Evolutionary conservation across 1,140 invertebrate species (phyloP).

Genomic region (Holotrichia oblita): DNA sequence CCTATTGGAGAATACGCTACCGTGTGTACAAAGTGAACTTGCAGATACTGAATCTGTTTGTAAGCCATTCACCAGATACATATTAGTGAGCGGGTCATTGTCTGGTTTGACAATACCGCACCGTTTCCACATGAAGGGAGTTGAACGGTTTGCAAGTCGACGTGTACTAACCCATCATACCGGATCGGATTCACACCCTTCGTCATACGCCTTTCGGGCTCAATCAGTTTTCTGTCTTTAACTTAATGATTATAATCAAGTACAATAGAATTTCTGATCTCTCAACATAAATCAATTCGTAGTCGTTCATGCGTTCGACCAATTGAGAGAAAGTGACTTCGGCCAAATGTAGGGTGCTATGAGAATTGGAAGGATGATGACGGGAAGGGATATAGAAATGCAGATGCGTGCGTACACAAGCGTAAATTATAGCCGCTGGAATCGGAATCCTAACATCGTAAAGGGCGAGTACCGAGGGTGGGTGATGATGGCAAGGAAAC

Average conservation of each 20-base stretch:
- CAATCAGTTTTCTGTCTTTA: conserved; percentile 34
- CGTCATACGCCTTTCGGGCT: conserved; percentile 1
- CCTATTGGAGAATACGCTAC: background rate
- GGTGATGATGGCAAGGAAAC: background rate
- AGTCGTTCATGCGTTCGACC: conserved; percentile 35
- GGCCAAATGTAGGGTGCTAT: background rate
- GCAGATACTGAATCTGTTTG: conserved; percentile 25
- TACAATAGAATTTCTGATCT: conserved; percentile 21
- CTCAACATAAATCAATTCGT: conserved; percentile 34
- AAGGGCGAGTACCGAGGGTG: conserved; percentile 15
- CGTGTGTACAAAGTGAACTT: background rate
- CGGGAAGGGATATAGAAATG: conserved; percentile 33
- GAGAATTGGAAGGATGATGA: background rate
- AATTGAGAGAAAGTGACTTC: background rate
- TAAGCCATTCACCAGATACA: conserved; percentile 11
- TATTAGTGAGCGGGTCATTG: conserved; percentile 30
- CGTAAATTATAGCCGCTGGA: conserved; percentile 37
- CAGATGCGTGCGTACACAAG: conserved; percentile 43
- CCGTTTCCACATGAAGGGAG: background rate
- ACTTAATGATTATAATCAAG: conserved; percentile 40
- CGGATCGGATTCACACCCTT: background rate
- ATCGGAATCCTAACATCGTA: conserved; percentile 26
- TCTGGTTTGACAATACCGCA: conserved; percentile 18
- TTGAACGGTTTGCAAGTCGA: background rate
- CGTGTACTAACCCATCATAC: conserved; percentile 2